Conservation (phyloP, 1,140 invertebrate genomes). For the Papilio polyxenes region DNA sequence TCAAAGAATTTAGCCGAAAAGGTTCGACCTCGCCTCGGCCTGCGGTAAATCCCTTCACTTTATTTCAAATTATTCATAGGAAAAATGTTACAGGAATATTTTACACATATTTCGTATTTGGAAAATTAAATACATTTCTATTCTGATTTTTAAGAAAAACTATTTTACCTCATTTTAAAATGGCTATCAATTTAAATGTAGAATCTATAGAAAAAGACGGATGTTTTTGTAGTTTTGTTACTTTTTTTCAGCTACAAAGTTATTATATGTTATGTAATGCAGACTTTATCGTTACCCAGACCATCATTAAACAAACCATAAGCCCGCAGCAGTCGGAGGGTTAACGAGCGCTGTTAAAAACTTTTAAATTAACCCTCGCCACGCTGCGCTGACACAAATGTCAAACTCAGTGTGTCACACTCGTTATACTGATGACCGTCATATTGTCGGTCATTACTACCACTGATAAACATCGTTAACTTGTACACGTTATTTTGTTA, state of each 20-base stretch:
- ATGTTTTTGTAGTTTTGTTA: no score
- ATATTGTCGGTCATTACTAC: neutral
- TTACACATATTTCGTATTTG: neutral
- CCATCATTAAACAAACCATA: slow-evolving; percentile 17
- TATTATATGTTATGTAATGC: neutral
- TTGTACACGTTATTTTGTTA: neutral
- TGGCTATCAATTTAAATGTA: no score
- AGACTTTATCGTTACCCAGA: neutral
- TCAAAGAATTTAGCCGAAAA: neutral
- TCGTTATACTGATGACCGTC: slow-evolving; percentile 12
- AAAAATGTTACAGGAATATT: slow-evolving; percentile 9
- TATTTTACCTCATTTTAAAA: no score
- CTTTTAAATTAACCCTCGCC: slow-evolving; percentile 10
- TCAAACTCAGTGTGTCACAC: neutral
- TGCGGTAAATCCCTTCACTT: slow-evolving; percentile 6
- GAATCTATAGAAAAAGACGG: no score
- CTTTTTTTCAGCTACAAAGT: neutral
- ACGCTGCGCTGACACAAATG: neutral
- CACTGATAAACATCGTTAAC: neutral
- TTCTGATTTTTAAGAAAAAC: neutral
- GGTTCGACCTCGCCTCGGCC: neutral
- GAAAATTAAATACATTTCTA: neutral
- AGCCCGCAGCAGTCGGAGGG: neutral
- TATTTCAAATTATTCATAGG: slow-evolving; percentile 18
- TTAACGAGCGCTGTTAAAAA: slow-evolving; percentile 8